Base-by-base conservation (phyloP, 1,140 invertebrate genomes). In the Saxidomus purpurata region DNA sequence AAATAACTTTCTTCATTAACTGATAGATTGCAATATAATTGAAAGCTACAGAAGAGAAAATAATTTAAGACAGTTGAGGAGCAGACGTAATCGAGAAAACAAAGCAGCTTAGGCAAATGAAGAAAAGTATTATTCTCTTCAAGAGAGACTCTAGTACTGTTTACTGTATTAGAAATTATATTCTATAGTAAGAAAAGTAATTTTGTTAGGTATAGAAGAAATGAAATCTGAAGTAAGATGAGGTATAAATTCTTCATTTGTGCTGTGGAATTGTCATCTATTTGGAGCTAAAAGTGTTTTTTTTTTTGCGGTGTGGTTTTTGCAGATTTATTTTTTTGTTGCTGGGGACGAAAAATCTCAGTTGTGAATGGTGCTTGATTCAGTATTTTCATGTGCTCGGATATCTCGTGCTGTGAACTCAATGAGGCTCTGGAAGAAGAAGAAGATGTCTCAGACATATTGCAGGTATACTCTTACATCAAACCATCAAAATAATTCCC, bases 391-490 rank as follows among this genome's bases (percentile, higher is more conserved):
- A 71, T 71, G 67, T 71, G 67, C 67, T 71, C 34, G 67, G 67
- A 71, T 71, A 71, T 71, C 67, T 71, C 67, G 67, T 71, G 67
- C 67, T 11, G 19, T 71, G 2, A 47, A 63, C 47, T 87, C 85
- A 47, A 87, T 77, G 71, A 79, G 40, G 63, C 25, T 87, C 13
- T 87, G 85, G 85, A 87, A 87, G 63, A 87, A 87, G 28, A 87
- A 87, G 55, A 87, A 80, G 40, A 87, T 87, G 85, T 77, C 85
- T 34, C 31, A 77, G 49, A 38, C 74, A 40, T 79, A 87, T 25
- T 87, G 59, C 59, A 87, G 85, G 85, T 87, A 87, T 31, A n/a
- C 25, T 71, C 6, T 31, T 61, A 17, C 17, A 55, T 55, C 47
- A 49, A 49, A 49, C 17, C 17, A 49, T 49, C 47, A 49, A 49